Percentiles rank a stretch among this genome's conserved stretches.
phyloP scores from a whole-genome alignment of 2,888 invertebrate species.

The Didymodactylos carnosus region DNA sequence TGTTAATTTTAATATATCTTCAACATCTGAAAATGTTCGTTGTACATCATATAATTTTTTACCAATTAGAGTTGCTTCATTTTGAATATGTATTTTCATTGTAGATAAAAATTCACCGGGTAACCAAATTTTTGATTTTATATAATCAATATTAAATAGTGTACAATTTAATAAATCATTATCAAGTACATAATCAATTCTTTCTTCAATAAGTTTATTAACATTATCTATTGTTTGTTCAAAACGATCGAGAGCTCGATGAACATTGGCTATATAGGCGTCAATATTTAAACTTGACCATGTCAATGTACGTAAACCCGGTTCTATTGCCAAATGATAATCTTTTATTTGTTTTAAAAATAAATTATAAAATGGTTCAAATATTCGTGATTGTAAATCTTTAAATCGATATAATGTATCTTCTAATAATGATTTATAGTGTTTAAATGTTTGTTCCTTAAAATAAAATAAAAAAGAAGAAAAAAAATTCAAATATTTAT shows the following conservation, averaged over 20 bases:
- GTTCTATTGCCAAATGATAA: constrained; percentile 27
- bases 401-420: constrained; percentile 24
- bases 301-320: constrained; percentile 29
- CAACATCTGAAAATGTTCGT: neutral
- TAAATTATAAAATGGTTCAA: constrained; percentile 23
- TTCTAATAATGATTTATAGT: constrained; percentile 30
- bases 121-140: neutral
- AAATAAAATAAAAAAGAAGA: neutral
- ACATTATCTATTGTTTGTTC: neutral
- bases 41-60: neutral
- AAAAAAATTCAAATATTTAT: neutral
- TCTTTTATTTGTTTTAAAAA: constrained; percentile 25
- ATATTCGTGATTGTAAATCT: constrained; percentile 23
- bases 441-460: constrained; percentile 29
- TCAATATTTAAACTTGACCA: constrained; percentile 36
- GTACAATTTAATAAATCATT: neutral
- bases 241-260: neutral
- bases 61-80: neutral
- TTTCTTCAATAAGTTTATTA: neutral
- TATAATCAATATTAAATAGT: neutral
- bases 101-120: neutral
- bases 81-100: neutral
- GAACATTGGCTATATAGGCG: constrained; percentile 24
- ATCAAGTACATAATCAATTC: neutral
- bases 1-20: neutral